Base-by-base conservation (phyloP, 2,113 vertebrate genomes). In the Eptesicus fuscus region DNA sequence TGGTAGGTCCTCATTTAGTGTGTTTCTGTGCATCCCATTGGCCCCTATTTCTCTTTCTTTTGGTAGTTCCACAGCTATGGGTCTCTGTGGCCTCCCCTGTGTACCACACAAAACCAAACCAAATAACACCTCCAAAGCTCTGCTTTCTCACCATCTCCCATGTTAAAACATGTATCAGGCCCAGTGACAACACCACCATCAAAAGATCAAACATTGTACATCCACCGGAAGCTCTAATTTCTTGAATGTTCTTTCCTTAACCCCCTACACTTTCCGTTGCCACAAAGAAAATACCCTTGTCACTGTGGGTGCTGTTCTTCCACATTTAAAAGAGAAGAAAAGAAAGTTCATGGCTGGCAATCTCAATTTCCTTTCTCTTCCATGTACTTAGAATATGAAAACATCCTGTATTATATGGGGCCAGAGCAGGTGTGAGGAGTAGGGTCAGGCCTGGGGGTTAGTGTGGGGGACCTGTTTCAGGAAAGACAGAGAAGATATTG, bases 341-440 rank as follows among this genome's bases (percentile, higher is more conserved):
- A 78, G 85, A 44, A 89, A 96, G 94, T 47, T 95, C 88, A 86
- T 18, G 79, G 74, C 76, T 96, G 93, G 94, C 94, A 95, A 92
- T 51, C 86, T 85, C 88, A 91, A 94, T 95, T 95, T 96, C 94
- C 85, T 63, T 61, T 94, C 89, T 88, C 76, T 76, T 67, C 82
- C 70, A 71, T 53, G 95, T 90, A 82, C 42, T 56, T 22, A 93
- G 30, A 63, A 91, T 83, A 96, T 97, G 88, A 95, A 96, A 96
- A 95, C 94, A 97, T 92, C 91, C 96, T 97, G 93, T 23, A 79
- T 76, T 85, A 49, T 63, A 79, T 13, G 94, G 80, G 63, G 90
- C 90, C 42, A 12, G 44, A 93, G 94, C 96, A 97, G 97, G 96
- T 96, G 97, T 94, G 96, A 96, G 92, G 82, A 63, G 37, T 25